A percentile compares a stretch with the other conserved stretches of the same genome.
These are phyloP conservation scores for Philonicus albiceps DNA, from an alignment of 2,888 invertebrate genomes.

Conservation along the genomic window DNA sequence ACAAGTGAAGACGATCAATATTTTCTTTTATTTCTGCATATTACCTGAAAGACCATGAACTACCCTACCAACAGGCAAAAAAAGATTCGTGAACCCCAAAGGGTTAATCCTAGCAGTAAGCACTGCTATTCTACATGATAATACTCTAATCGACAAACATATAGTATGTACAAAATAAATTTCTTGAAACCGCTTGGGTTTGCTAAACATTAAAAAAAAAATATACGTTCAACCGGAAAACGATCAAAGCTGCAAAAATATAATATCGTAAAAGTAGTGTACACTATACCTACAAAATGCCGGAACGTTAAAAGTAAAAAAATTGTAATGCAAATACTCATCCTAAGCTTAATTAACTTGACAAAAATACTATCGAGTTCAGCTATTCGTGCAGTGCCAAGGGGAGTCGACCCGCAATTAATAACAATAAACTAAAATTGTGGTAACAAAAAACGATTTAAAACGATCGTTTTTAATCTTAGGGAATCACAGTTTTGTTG, in stretches of 20 bases:
- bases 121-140: not conserved
- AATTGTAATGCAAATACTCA: not conserved
- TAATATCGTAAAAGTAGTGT: not conserved
- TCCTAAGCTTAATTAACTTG: not conserved
- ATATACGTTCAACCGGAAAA: not conserved
- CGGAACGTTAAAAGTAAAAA: not conserved
- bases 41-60: too few relatives aligned
- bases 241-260: not conserved
- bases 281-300: not conserved
- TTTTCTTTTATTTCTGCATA: too few relatives aligned
- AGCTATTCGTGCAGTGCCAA: not conserved
- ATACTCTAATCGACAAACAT: not conserved
- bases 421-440: slow-evolving; percentile 28
- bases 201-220: not conserved
- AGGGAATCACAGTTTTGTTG: slow-evolving; percentile 52
- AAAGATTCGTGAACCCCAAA: too few relatives aligned
- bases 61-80: too few relatives aligned
- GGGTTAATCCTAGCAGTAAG: not conserved
- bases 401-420: not conserved
- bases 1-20: too few relatives aligned
- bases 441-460: slow-evolving; percentile 49
- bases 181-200: not conserved
- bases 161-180: not conserved
- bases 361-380: slow-evolving; percentile 11
- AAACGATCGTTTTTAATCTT: slow-evolving; percentile 51